These are phyloP conservation scores for Punctoribates punctum DNA, from an alignment of 2,888 invertebrate species.

Conservation along the genomic window DNA sequence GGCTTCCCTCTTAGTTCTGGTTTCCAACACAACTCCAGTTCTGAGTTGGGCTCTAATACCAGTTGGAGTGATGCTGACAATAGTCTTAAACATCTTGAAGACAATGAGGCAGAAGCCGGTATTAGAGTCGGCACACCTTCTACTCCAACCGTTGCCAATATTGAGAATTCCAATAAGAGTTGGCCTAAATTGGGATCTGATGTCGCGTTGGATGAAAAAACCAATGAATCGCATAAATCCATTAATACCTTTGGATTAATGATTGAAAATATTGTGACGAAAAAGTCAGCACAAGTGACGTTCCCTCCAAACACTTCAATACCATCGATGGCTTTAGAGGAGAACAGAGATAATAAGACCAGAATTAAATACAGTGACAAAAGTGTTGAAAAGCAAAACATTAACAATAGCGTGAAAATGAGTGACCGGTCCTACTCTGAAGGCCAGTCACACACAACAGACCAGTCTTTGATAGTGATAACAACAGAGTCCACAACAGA, in stretches of 20 bases:
- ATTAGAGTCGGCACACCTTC: constrained; percentile 15
- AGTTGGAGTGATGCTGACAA: constrained; percentile 2
- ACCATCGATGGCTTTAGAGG: background rate
- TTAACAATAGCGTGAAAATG: constrained; percentile 10
- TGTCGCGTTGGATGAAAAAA: constrained; percentile 25
- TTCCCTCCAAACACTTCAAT: background rate
- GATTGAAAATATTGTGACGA: constrained; percentile 19
- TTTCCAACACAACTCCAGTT: constrained; percentile 7
- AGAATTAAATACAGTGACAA: constrained; percentile 28
- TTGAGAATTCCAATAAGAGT: constrained; percentile 32
- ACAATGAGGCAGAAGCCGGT: background rate
- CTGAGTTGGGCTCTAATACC: background rate
- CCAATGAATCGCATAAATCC: constrained; percentile 37
- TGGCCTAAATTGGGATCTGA: constrained; percentile 22
- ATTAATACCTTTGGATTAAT: constrained; percentile 36
- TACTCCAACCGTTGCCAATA: background rate
- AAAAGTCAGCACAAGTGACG: background rate
- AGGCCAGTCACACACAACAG: background rate
- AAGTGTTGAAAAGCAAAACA: constrained; percentile 19
- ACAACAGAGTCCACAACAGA: constrained; percentile 21
- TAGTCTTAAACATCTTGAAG: constrained; percentile 4
- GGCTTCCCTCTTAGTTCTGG: background rate
- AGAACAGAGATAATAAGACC: background rate
- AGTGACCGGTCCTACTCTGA: constrained; percentile 11
- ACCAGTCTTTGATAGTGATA: constrained; percentile 24